Evolutionary conservation across 2,888 invertebrate species (phyloP).

Genomic region (Galeopsomyia nigrocyanea): DNA sequence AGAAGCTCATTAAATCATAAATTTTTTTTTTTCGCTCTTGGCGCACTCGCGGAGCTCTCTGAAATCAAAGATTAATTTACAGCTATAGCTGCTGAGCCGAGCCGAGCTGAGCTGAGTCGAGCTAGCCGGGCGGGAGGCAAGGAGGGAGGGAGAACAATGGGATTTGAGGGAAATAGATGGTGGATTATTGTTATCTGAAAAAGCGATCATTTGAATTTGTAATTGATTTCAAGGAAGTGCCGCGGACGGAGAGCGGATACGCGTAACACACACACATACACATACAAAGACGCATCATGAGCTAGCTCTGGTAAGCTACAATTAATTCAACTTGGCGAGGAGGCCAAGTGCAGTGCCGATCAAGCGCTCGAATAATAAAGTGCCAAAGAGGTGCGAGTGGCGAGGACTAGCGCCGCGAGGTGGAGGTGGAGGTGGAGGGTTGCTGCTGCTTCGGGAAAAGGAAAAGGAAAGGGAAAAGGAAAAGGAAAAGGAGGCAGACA

Average conservation of each 20-base stretch:
- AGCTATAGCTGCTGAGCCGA: conserved; percentile 15
- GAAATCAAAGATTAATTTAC: conserved; percentile 48
- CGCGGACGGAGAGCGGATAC: conserved; percentile 31
- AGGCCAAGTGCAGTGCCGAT: not conserved
- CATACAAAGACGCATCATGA: conserved; percentile 28
- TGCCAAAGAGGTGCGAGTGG: not conserved
- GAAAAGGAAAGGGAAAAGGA: conserved; percentile 33
- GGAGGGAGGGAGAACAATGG: conserved; percentile 44
- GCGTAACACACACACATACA: conserved; percentile 38
- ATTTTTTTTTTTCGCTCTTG: conserved; percentile 37
- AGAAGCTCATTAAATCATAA: conserved; percentile 38
- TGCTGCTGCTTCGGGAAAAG: not conserved
- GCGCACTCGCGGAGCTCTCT: conserved; percentile 13
- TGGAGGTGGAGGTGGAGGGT: conserved; percentile 14
- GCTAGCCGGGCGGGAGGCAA: too few species aligned
- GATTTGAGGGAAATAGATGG: conserved; percentile 47
- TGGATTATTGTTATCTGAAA: conserved; percentile 47
- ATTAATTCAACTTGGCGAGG: conserved; percentile 45
- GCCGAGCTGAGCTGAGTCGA: too few species aligned
- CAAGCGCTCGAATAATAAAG: conserved; percentile 27
- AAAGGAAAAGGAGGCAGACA: conserved; percentile 49
- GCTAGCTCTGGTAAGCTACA: conserved; percentile 44
- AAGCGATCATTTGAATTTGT: conserved; percentile 48
- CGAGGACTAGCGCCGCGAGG: not conserved
- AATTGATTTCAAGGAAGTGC: conserved; percentile 49